Evolutionary conservation across 2,797 vertebrate genomes (phyloP).

Genomic region (Peromyscus nudipes): DNA sequence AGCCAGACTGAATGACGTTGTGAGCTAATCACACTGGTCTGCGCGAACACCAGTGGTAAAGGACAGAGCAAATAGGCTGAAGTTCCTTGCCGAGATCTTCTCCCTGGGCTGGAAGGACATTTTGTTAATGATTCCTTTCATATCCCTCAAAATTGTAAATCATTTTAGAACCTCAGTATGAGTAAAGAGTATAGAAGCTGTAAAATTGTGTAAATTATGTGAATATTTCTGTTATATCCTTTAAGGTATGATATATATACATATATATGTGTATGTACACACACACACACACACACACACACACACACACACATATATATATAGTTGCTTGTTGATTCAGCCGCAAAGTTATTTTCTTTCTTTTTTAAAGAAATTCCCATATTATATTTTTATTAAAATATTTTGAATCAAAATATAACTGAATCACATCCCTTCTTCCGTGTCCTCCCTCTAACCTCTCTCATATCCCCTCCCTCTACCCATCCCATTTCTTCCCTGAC

Average conservation of each 20-base stretch:
- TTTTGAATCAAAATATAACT: neutral
- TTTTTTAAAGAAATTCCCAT: neutral
- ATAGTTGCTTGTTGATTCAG: neutral
- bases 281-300: neutral
- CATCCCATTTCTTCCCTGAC: neutral
- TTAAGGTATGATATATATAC: neutral
- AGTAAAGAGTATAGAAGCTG: neutral
- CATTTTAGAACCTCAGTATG: neutral
- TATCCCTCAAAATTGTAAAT: conserved; percentile 15
- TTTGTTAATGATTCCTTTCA: conserved; percentile 17
- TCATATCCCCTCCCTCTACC: neutral
- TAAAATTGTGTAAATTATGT: conserved; percentile 12
- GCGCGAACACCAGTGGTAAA: neutral
- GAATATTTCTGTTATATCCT: neutral
- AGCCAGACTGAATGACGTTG: neutral
- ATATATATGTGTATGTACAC: too few species aligned
- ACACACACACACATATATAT: neutral
- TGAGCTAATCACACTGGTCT: neutral
- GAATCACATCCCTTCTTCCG: neutral
- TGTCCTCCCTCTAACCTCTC: neutral
- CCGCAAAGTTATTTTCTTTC: conserved; percentile 33
- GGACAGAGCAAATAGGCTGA: neutral
- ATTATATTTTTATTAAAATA: neutral
- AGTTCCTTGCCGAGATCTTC: neutral
- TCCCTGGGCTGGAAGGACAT: neutral